Conservation (phyloP, 64 coral and sea anemone genomes). For the Anthopleura sola region DNA sequence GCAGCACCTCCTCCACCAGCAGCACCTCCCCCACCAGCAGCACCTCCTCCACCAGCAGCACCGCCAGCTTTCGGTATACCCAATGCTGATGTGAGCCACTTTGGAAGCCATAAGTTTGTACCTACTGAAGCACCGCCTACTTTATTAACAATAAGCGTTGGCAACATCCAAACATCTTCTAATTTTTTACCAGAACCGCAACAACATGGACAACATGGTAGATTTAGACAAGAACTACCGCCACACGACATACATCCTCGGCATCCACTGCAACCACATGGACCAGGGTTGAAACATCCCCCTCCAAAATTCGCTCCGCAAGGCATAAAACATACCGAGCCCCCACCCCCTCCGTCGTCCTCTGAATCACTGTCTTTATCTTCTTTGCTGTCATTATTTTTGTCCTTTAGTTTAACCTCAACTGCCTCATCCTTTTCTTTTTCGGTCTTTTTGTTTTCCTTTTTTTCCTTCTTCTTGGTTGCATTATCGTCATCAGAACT, state of each 20-base stretch:
- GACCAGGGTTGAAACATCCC: constrained; percentile 25
- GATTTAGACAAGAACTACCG: constrained; percentile 46
- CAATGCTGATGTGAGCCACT: constrained; percentile 32
- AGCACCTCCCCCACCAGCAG: not conserved
- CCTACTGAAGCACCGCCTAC: constrained; percentile 28
- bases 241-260: constrained; percentile 43
- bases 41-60: constrained; percentile 15
- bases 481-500: not conserved
- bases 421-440: constrained; percentile 1
- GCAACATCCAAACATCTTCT: constrained; percentile 73
- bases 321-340: constrained; percentile 29
- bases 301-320: constrained; percentile 59
- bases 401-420: constrained; percentile 13
- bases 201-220: constrained; percentile 71
- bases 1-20: constrained; percentile 24
- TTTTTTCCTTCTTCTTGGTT: constrained; percentile 9
- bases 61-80: constrained; percentile 30
- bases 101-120: constrained; percentile 50
- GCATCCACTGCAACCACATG: constrained; percentile 9
- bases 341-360: constrained; percentile 41
- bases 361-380: constrained; percentile 37
- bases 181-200: constrained; percentile 51
- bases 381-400: constrained; percentile 29
- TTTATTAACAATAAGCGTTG: constrained; percentile 69
- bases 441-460: constrained; percentile 14